phyloP scores from a whole-genome alignment of 2,888 invertebrate genomes.

The Nymphalis polychloros region DNA sequence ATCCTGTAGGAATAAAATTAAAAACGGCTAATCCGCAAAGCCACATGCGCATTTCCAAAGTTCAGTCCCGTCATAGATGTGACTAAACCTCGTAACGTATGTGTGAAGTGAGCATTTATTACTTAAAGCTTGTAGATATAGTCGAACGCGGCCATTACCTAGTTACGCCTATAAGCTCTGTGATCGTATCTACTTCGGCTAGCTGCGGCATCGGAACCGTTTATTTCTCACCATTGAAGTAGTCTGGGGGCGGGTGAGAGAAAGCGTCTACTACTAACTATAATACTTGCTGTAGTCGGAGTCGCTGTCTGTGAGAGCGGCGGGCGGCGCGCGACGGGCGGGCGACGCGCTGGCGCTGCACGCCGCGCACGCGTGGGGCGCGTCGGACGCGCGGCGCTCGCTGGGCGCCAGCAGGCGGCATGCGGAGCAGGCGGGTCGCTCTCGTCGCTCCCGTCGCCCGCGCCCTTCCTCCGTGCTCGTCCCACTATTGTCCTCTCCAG shows the following conservation, averaged over 20 bases:
- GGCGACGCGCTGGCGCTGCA: constrained; percentile 40
- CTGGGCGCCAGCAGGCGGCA: constrained; percentile 56
- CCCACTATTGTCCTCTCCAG: constrained; percentile 55
- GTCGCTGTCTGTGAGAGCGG: constrained; percentile 61
- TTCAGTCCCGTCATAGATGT: constrained; percentile 29
- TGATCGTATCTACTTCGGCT: constrained; percentile 39
- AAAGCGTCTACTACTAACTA: constrained; percentile 80
- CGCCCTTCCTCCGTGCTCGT: constrained; percentile 53
- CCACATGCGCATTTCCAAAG: constrained; percentile 41
- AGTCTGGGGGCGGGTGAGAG: constrained; percentile 53
- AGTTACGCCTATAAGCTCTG: constrained; percentile 29
- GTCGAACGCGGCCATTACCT: not conserved
- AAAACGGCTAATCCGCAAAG: constrained; percentile 30
- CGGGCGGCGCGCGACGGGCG: constrained; percentile 39
- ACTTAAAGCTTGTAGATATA: not conserved
- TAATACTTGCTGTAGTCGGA: constrained; percentile 82
- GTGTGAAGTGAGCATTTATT: not conserved
- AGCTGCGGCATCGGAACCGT: constrained; percentile 32
- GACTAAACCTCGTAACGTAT: not conserved
- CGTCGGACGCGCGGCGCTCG: constrained; percentile 47
- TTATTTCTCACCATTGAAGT: constrained; percentile 48
- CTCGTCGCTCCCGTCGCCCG: constrained; percentile 48
- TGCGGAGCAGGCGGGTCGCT: constrained; percentile 53
- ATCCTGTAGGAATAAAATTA: not conserved
- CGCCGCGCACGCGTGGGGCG: constrained; percentile 51